Base-by-base conservation (phyloP, 2,888 invertebrate species). In the Octonoba sinensis region DNA sequence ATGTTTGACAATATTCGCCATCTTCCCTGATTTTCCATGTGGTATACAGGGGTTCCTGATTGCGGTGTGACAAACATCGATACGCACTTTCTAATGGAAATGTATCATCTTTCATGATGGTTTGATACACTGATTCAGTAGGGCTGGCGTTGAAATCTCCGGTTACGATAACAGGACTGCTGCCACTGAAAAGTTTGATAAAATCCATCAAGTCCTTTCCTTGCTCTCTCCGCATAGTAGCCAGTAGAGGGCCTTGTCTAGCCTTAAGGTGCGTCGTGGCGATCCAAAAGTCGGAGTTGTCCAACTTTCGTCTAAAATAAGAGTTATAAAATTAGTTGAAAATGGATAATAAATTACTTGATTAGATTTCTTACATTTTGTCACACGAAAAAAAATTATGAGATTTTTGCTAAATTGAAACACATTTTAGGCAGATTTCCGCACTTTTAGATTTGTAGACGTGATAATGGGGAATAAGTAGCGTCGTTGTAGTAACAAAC, bases 111-210 rank as follows among this genome's bases (percentile, higher is more conserved):
- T 27, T 64, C 20, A 83, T 88, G 60, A 93, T 89, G 0, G 92
- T 92, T 27, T 89, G 87, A 87, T 93, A 93, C 2, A 93, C 91
- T 0, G 93, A 92, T 87, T 94, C 94, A 4, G 88, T 89, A 0
- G 93, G 93, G 87, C 93, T 93, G 0, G 93, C 94, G 87, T 94
- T 94, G 87, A 94, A 93, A 87, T 94, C 94, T 0, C 94, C 94
- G 86, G 92, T 92, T 3, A 94, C 85, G 59, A 94, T 88, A 3
- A 93, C 87, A 0, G 94, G 93, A 49, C 85, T 85, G 57, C 83
- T 85, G n/a, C 86, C 85, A 27, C 85, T 0, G 87, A 62, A 49
- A 88, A 49, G 24, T 57, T 70, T 73, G 44, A 88, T 87, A 72
- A 91, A 88, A 47, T 88, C 87, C 66, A 93, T 87, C 59, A 93